Base-by-base conservation (phyloP, 92 coral and sea anemone genomes). In the Phenganax marumi region DNA sequence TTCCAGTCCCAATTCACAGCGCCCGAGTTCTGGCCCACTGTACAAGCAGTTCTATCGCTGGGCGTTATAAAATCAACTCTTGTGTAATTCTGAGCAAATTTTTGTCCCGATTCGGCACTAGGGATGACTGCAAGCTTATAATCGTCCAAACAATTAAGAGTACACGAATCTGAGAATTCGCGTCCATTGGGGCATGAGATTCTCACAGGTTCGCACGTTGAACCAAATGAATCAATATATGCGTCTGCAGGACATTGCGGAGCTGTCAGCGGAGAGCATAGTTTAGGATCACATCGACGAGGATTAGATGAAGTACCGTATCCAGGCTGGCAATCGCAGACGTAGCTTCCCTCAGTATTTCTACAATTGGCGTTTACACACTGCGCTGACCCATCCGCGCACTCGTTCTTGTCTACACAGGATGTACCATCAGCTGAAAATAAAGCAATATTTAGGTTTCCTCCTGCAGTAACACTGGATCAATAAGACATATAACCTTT, bases 331-430 rank as follows among this genome's bases (percentile, higher is more conserved):
- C 98, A 94, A 16, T 85, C 76, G 61, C 98, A 94, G 2, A 47
- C 7, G 69, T 84, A 94, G 10, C 90, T 89, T 11, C 98, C 98
- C 14, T 10, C 79, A 39, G 91, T 84, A 87, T 94, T 94, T 8
- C 10, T 43, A 70, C 98, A 94, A 43, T 85, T 79, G 50, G 83
- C 18, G 60, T 94, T 93, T 71, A 86, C 90, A 81, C 98, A 94
- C 6, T 87, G 85, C n/a, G 91, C 90, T 33, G 72, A 79, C 25
- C 89, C 91, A 21, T 83, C 87, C 47, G 86, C 18, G 71, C 98
- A 94, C 80, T 94, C 98, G 76, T 94, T 71, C 0, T 12, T 81
- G 73, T 94, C 98, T 50, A 46, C 51, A 81, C 98, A 94, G 26
- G 66, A 85, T 50, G 77, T 85, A 26, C 25, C 13, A 50, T 89